phyloP scores from a whole-genome alignment of 2,113 vertebrate genomes.

The Myiozetetes cayanensis region DNA sequence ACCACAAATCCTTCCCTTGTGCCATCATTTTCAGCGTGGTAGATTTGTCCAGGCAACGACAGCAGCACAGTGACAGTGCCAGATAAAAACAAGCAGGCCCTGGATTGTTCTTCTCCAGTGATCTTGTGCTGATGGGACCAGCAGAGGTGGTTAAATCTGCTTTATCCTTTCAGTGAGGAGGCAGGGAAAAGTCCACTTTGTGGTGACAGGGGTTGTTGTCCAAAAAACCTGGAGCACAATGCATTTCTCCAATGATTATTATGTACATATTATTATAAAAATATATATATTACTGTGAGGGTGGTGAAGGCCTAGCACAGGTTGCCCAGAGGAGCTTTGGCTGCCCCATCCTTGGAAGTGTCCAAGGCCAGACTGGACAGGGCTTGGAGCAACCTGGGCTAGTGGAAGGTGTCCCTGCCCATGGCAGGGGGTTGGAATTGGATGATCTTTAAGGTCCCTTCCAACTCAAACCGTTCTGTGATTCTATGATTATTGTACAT shows the following conservation, averaged over 20 bases:
- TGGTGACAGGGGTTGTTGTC: background rate
- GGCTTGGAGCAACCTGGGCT: rapidly evolving
- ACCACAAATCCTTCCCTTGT: background rate
- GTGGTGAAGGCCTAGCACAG: background rate
- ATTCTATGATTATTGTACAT: background rate
- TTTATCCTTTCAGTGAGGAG: background rate
- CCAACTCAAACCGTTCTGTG: background rate
- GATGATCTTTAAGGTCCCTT: background rate
- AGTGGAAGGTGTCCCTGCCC: background rate
- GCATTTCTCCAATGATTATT: background rate
- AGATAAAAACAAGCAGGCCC: background rate
- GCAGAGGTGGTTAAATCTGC: background rate
- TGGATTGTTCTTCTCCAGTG: background rate
- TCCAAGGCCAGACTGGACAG: rapidly evolving
- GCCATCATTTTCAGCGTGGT: background rate
- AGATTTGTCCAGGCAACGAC: background rate
- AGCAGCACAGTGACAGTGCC: background rate
- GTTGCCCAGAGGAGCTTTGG: background rate
- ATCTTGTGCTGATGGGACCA: background rate
- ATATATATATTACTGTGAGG: background rate
- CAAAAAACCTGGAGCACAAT: background rate
- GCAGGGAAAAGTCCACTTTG: background rate
- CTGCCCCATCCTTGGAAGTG: background rate
- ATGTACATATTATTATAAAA: background rate
- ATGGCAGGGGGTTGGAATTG: background rate